Evolutionary conservation across 2,797 vertebrate genomes (phyloP).

Genomic region (Alcedo atthis): DNA sequence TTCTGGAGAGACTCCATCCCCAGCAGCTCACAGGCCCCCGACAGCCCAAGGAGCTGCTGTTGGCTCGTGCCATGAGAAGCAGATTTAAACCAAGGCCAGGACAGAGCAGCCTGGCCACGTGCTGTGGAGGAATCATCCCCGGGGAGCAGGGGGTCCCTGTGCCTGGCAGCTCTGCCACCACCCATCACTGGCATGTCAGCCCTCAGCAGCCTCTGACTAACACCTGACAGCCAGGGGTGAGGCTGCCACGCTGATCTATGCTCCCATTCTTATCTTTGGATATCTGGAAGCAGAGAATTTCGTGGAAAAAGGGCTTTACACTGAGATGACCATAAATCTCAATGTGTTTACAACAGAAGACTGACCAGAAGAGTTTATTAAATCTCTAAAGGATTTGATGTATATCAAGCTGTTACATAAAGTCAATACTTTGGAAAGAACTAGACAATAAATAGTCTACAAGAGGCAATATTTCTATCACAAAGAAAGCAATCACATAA

Average conservation of each 20-base stretch:
- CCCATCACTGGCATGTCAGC: background rate
- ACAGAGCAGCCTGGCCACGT: background rate
- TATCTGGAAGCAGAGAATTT: conserved; percentile 76
- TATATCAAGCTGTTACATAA: conserved; percentile 85
- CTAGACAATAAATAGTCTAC: conserved; percentile 81
- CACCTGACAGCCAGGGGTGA: background rate
- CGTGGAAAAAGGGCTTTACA: conserved; percentile 74
- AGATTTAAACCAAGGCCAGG: background rate
- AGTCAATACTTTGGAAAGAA: conserved; percentile 85
- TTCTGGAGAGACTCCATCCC: background rate
- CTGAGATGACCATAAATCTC: conserved; percentile 80
- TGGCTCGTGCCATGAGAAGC: background rate
- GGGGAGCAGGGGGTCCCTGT: background rate
- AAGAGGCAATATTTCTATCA: conserved; percentile 83
- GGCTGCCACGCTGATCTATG: conserved; percentile 55
- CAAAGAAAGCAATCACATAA: conserved; percentile 81
- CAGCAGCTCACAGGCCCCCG: background rate
- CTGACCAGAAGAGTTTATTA: conserved; percentile 85
- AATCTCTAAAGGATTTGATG: conserved; percentile 82
- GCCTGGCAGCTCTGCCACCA: background rate
- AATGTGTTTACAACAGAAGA: conserved; percentile 81
- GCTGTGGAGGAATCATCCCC: background rate
- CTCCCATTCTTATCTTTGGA: conserved; percentile 63
- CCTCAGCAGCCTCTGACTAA: background rate
- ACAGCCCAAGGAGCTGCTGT: background rate